These are phyloP conservation scores for Agrochola macilenta DNA, from an alignment of 2,888 invertebrate genomes.

Conservation along the genomic window DNA sequence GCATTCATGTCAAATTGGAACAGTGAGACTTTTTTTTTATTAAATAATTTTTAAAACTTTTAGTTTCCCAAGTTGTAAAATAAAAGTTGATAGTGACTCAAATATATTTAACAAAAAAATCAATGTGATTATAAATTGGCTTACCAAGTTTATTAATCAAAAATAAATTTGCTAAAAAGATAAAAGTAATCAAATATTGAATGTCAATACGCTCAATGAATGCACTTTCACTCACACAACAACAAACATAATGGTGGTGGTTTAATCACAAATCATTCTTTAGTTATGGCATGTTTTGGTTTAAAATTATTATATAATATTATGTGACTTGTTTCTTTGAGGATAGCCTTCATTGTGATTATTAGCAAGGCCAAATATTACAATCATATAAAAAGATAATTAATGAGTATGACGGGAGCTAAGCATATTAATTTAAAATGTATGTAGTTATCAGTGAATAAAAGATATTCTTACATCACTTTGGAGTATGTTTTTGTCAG, in stretches of 20 bases:
- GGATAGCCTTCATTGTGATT: constrained; percentile 52
- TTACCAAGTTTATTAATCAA: constrained; percentile 21
- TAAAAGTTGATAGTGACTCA: constrained; percentile 30
- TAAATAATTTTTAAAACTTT: constrained; percentile 1
- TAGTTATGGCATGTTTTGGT: constrained; percentile 43
- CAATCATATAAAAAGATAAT: constrained; percentile 37
- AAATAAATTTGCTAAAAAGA: constrained; percentile 22
- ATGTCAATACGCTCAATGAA: constrained; percentile 40
- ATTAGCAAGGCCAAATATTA: constrained; percentile 53
- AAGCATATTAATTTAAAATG: constrained; percentile 1
- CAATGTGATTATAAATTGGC: constrained; percentile 49
- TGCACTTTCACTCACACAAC: constrained; percentile 56
- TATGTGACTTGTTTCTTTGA: constrained; percentile 25
- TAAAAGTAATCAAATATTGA: constrained; percentile 13
- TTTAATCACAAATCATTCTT: constrained; percentile 52
- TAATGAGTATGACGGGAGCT: constrained; percentile 32
- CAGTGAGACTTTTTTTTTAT: constrained; percentile 52
- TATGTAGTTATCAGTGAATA: not conserved
- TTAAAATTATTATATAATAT: constrained; percentile 29
- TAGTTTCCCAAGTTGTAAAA: constrained; percentile 13
- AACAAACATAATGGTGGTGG: constrained; percentile 63
- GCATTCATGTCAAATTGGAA: constrained; percentile 60
- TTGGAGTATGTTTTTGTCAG: not conserved
- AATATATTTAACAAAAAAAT: constrained; percentile 30
- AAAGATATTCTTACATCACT: not conserved